Base-by-base conservation (phyloP, 2,113 vertebrate species). In the Lipophrys pholis region DNA sequence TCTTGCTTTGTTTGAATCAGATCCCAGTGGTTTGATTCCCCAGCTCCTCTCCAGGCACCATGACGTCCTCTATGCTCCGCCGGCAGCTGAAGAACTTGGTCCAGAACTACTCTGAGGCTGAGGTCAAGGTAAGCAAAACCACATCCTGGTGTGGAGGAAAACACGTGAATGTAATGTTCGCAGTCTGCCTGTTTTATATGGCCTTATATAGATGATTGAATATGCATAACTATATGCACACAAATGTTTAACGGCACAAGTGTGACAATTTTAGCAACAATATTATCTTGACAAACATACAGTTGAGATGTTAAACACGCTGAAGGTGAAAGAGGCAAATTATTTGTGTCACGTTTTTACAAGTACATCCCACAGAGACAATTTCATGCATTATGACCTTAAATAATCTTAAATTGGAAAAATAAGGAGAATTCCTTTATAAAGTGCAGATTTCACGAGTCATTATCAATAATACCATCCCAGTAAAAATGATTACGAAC, bases 101-200 rank as follows among this genome's bases (percentile, higher is more conserved):
- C 58, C 96, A 97, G 90, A 97, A 97, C 90, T 97, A 96, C 81
- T 97, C 96, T 8, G 96, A 97, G 88, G 96, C 96, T 0, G 96
- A 97, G 92, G 96, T 97, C 79, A 97, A 97, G 94, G 96, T 97
- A 60, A 80, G 81, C n/a, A 0, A 9, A 43, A 7, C 16, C 15
- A 6, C 7, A 49, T n/a, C 59, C 8, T 35, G 57, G 5, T 9
- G 7, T 1, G n/a, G 3, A 3, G 17, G 0, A 1, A 57, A 12
- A n/a, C 15, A 1, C 2, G n/a, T 0, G 1, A 58, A 36, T n/a
- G 0, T 15, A 16, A 7, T 30, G 3, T 35, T 52, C 10, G 2
- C 0, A n/a, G 0, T 49, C 9, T 45, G 9, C 21, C 12, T 15
- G 10, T 42, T 50, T 12, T 2, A 8, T 66, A 6, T 0, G 1